Base-by-base conservation (phyloP, 2,888 invertebrate species). In the Ichneumon xanthorius region DNA sequence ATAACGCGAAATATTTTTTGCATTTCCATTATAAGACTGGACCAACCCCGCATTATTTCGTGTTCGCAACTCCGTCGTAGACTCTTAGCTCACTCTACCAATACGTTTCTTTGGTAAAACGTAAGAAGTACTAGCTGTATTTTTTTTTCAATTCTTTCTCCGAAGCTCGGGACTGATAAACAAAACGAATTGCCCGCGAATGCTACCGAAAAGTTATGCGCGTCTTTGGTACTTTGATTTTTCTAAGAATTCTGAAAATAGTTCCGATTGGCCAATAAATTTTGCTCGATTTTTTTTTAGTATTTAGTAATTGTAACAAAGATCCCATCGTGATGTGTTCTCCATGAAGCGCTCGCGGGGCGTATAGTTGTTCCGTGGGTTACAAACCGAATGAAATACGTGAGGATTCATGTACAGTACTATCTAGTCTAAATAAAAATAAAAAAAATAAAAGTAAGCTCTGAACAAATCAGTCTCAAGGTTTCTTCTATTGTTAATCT, bases 381-480 rank as follows among this genome's bases (percentile, higher is more conserved):
- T 78, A 76, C 50, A 72, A 81, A 80, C 80, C 65, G 76, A 84
- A 85, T 80, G 76, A 61, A 86, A 86, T 87, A 88, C 81, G 84
- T 85, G 82, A 86, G 72, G 78, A 88, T 88, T 87, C 86, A 87
- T 91, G 91, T 90, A 90, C 89, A 91, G 89, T 90, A 90, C 85
- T 87, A 88, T 91, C 90, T 92, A 91, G 91, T 92, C 90, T 89
- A 88, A 91, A 90, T 88, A 61, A 61, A 40, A 40, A 40, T 40
- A 1, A 37, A 37, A 88, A 90, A 89, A 89, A 88, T 72, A 85
- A 87, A 85, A 86, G 86, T 87, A 87, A 86, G 81, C 70, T 81
- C 81, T 82, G 58, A 80, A 88, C 11, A 81, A 77, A 87, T 82
- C 50, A 79, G 26, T 83, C 76, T 73, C 0, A 9, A 48, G 33